phyloP scores from a whole-genome alignment of 2,888 invertebrate species.

The Gibbula magus region DNA sequence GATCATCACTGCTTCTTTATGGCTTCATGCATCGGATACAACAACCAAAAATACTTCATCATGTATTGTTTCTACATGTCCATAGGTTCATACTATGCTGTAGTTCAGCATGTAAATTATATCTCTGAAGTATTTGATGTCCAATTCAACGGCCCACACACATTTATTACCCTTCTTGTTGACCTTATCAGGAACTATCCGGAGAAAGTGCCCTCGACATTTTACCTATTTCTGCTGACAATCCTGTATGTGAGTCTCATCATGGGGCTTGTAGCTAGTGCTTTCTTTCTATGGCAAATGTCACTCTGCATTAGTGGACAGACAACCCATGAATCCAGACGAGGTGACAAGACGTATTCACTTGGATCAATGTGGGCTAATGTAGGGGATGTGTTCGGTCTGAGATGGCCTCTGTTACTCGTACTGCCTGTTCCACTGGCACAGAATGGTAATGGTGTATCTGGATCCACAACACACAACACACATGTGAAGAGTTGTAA shows the following conservation, averaged over 20 bases:
- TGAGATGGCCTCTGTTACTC: conserved; percentile 43
- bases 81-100: conserved; percentile 43
- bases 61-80: conserved; percentile 54
- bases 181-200: conserved; percentile 26
- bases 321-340: conserved; percentile 49
- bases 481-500: neutral
- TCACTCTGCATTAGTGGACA: conserved; percentile 36
- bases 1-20: conserved; percentile 59
- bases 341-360: conserved; percentile 30
- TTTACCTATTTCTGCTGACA: conserved; percentile 38
- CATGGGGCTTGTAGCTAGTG: conserved; percentile 41
- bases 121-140: conserved; percentile 30
- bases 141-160: conserved; percentile 46
- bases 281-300: conserved; percentile 50
- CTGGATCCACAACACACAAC: conserved; percentile 11
- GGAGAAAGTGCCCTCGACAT: conserved; percentile 21
- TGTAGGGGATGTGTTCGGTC: conserved; percentile 49
- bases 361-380: conserved; percentile 33
- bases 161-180: conserved; percentile 43
- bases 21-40: conserved; percentile 52
- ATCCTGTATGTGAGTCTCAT: conserved; percentile 41
- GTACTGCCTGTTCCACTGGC: conserved; percentile 46
- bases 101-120: conserved; percentile 39
- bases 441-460: conserved; percentile 38
- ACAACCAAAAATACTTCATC: conserved; percentile 53